A percentile compares a stretch with the other conserved stretches of the same genome.
Conservation (phyloP, 2,797 vertebrate species). For the Enoplosus armatus region DNA sequence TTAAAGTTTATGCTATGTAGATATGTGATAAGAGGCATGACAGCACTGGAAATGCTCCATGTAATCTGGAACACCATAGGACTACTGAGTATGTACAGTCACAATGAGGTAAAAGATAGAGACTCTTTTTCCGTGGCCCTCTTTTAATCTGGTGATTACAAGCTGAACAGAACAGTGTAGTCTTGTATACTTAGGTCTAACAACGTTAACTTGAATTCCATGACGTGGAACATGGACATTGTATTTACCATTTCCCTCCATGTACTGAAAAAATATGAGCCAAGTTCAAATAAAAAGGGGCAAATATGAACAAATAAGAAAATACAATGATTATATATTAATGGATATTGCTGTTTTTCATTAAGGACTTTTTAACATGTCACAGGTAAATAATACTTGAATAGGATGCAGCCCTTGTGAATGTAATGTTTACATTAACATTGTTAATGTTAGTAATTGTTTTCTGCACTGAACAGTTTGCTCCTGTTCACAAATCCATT, state of each 20-base stretch:
- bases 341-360: not conserved
- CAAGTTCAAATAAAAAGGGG: not conserved
- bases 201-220: not conserved
- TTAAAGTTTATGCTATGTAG: constrained; percentile 3
- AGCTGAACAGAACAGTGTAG: not conserved
- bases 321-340: not conserved
- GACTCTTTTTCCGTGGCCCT: not conserved
- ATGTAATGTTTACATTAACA: too few relatives aligned
- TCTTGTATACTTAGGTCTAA: not conserved
- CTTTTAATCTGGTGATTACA: constrained; percentile 1
- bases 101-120: not conserved
- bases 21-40: not conserved
- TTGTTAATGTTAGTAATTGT: too few relatives aligned
- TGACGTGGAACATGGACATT: not conserved
- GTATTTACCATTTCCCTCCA: not conserved
- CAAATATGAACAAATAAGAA: not conserved
- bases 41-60: not conserved
- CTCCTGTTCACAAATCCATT: not conserved
- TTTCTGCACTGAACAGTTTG: too few relatives aligned
- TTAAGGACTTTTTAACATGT: not conserved
- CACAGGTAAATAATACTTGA: not conserved
- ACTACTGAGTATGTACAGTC: not conserved
- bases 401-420: not conserved
- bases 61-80: not conserved
- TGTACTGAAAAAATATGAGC: not conserved